Base-by-base conservation (phyloP, 2,113 vertebrate genomes). In the Coptodon bakossiorum region DNA sequence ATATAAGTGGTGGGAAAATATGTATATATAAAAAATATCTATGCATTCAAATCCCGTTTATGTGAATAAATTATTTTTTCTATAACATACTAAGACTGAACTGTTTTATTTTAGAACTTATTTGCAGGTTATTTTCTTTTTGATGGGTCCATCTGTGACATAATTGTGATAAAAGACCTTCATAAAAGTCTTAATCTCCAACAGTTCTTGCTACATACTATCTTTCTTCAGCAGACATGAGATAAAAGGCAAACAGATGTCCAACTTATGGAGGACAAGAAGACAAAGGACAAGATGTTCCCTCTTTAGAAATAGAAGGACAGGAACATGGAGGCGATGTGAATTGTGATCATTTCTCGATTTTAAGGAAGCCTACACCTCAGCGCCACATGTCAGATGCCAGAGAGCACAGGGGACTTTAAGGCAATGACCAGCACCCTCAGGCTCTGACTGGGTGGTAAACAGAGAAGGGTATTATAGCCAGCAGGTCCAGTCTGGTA, bases 231-330 rank as follows among this genome's bases (percentile, higher is more conserved):
- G 43, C 43, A 81, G 82, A 89, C 76, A 83, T n/a, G 9, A 83
- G 45, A 80, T 86, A 63, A 90, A 29, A 87, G 82, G 59, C 22
- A 90, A 78, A 85, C 13, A 79, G 24, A 80, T 88, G 16, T 27
- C 27, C 81, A 48, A 16, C 31, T 84, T 57, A 80, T 38, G 78
- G 78, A 76, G 9, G 71, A 76, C 27, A 31, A 83, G 89, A 76
- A 19, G 71, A 76, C 71, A 76, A 50, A 78, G 91, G 40, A 94
- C 88, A 94, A 38, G 6, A 12, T 95, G 92, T 94, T 81, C 91
- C 76, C 9, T 61, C 38, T 80, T 88, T 31, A 78, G 40, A 81
- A 45, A 71, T 7, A 68, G 36, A 61, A 80, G 54, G 22, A 76
- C 36, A 13, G 45, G 59, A 66, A 86, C 17, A 22, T 84, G 16